Evolutionary conservation across 2,113 vertebrate genomes (phyloP).

Genomic region (Muntiacus muntjak): DNA sequence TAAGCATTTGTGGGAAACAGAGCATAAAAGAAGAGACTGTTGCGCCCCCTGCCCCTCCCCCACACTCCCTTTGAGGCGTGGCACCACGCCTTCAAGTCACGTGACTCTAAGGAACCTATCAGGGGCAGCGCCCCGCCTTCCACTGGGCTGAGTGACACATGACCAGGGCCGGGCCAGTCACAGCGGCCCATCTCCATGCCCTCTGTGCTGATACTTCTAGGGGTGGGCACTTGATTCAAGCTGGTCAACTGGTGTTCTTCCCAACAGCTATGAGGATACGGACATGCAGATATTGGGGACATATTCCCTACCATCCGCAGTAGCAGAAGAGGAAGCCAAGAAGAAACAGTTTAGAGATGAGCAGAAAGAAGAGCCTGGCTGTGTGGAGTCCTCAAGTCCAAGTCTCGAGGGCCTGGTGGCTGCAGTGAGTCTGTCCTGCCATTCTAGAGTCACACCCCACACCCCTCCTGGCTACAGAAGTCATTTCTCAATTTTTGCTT

Average conservation of each 20-base stretch:
- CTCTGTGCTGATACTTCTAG: not conserved
- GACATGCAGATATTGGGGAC: not conserved
- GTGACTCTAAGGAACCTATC: not conserved
- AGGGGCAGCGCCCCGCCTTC: not conserved
- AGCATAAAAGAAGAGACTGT: not conserved
- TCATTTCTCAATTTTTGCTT: not conserved
- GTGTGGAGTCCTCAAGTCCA: not conserved
- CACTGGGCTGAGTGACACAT: not conserved
- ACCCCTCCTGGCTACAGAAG: not conserved
- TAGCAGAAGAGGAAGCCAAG: not conserved
- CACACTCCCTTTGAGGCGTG: not conserved
- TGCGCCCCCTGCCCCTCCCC: fast-evolving
- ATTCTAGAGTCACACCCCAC: not conserved
- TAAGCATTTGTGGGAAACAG: not conserved
- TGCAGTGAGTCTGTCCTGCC: not conserved
- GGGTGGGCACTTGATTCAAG: fast-evolving
- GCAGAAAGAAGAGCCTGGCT: not conserved
- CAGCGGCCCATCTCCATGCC: not conserved
- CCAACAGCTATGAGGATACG: not conserved
- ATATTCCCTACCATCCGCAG: not conserved
- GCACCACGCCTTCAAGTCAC: not conserved
- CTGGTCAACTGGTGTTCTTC: not conserved
- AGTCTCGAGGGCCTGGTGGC: not conserved
- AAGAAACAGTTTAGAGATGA: not conserved
- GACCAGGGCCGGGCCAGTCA: not conserved